Base-by-base conservation (phyloP, 1,140 invertebrate species). In the Drosophila pruinosa region DNA sequence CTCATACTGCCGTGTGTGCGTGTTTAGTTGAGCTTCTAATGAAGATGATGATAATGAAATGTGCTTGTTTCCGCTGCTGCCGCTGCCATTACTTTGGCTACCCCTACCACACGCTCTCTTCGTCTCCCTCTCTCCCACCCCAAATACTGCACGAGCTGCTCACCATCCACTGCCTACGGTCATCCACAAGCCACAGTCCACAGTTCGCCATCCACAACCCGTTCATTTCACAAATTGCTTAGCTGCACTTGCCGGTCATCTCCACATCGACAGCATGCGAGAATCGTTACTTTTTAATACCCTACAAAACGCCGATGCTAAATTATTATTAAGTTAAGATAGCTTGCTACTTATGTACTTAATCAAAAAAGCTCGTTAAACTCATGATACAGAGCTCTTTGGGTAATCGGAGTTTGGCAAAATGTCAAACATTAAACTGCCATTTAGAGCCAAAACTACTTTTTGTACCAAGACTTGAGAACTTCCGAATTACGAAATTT, bases 41-140 rank as follows among this genome's bases (percentile, higher is more conserved):
- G 81, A 80, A 85, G 80, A 85, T 76, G 59, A 70, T 70, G 79
- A 83, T 83, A 83, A 83, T 83, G 75, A 83, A 83, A 83, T 78
- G 75, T 62, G 79, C 63, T 65, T 68, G 48, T 62, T 69, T 57
- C 47, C 53, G 50, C 48, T 41, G 43, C 24, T 58, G 24, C 22
- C 34, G 19, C 19, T 47, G 24, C 31, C 31, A 12, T 10, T 47
- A 4, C 36, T 39, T n/a, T n/a, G n/a, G n/a, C n/a, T n/a, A n/a
- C n/a, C n/a, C n/a, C n/a, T n/a, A n/a, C n/a, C n/a, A n/a, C n/a
- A n/a, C n/a, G n/a, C n/a, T n/a, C n/a, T 31, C 28, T 47, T 21
- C 41, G 8, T 17, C 21, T 3, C 34, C 45, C 17, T 39, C 14
- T 61, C 1, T 15, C 28, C 39, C 17, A 57, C 21, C 21, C 38